Evolutionary conservation across 2,797 vertebrate genomes (phyloP), one percentile per base, ranked within the genome.

Genomic region (Betta splendens): DNA sequence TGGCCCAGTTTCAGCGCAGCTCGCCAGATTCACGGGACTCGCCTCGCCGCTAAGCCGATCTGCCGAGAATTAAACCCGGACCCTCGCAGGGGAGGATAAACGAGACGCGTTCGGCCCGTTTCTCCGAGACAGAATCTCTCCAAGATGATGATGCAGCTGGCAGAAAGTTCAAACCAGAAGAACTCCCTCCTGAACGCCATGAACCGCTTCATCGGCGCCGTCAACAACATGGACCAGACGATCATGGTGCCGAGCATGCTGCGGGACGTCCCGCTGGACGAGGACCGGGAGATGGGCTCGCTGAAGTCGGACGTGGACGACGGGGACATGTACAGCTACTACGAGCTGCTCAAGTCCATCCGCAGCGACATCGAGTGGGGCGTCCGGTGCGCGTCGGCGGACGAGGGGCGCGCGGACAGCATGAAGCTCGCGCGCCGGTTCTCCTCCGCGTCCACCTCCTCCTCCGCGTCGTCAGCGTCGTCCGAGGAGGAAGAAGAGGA

Each of bases 221-320:
- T 98, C 32, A 99, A 96, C 86, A 95, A 98, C 90, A 99, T 99
- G 97, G 97, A 99, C 86, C 95, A 98, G 92, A 99, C 96, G 3
- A 90, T 99, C 74, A 96, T 99, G 96, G 91, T 99, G 77, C 97
- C 97, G 58, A 99, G 94, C 79, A 81, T 99, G 79, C 91, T 99
- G 75, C 92, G 96, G 81, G 96, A 99, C 66, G 93, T 99, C 80
- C 95, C 95, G n/a, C 81, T 97, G 68, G 92, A 95, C 7, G 93
- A 95, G 72, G 93, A 92, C 20, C 75, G 86, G 37, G 89, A 91
- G 18, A 42, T 87, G 76, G 80, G 82, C 46, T 52, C 88, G 13
- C 68, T 89, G 72, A 53, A 89, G 22, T 62, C 90, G 18, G 85
- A 91, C 31, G 84, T 84, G 64, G 88, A 85, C 25, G 86, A 93